Evolutionary conservation across 2,113 vertebrate species (phyloP).

Genomic region (Gavialis gangeticus): DNA sequence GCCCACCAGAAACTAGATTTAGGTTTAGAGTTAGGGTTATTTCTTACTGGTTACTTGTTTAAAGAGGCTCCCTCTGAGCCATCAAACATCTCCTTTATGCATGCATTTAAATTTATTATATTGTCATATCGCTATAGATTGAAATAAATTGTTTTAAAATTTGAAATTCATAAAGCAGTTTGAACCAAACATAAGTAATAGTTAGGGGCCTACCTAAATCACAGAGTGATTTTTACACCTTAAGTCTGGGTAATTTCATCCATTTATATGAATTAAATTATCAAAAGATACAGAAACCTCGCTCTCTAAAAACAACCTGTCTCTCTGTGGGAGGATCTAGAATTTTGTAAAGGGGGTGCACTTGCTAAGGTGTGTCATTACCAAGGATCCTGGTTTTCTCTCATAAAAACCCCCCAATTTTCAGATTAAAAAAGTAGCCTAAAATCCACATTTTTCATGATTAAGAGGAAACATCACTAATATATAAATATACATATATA

Average conservation of each 20-base stretch:
- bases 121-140: no score
- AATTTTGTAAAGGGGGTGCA: no score
- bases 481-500: no score
- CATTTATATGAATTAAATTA: background rate
- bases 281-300: background rate
- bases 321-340: no score
- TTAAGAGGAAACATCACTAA: no score
- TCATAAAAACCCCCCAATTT: no score
- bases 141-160: constrained; percentile 13
- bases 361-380: no score
- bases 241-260: background rate
- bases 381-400: no score
- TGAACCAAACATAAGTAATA: constrained; percentile 53
- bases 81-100: background rate
- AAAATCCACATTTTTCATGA: no score
- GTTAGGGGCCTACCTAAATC: background rate
- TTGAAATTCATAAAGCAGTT: constrained; percentile 44
- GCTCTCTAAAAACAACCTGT: background rate
- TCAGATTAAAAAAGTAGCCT: no score
- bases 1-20: background rate
- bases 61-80: background rate
- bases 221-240: background rate
- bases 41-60: no score
- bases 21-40: background rate
- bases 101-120: constrained; percentile 44